A percentile compares a stretch with the other conserved stretches of the same genome.
These are phyloP conservation scores for Ruditapes philippinarum DNA, from an alignment of 1,140 invertebrate genomes.

Conservation along the genomic window DNA sequence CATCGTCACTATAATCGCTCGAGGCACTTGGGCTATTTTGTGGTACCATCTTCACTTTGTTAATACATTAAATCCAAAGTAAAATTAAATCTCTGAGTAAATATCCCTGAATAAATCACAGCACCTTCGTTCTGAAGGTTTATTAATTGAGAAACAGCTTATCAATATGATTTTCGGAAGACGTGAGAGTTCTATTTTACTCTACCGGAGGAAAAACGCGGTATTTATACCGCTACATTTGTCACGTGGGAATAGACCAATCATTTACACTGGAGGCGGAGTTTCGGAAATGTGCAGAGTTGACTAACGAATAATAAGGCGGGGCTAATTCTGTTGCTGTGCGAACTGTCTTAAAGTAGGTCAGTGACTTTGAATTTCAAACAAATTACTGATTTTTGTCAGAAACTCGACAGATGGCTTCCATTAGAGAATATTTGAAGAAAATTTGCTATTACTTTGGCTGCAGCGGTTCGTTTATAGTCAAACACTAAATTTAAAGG, in stretches of 20 bases:
- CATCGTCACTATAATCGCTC: constrained; percentile 55
- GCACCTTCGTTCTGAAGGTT: constrained; percentile 29
- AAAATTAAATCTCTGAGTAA: constrained; percentile 56
- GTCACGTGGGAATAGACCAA: constrained; percentile 16
- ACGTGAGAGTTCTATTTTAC: constrained; percentile 12
- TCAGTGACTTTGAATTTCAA: constrained; percentile 47
- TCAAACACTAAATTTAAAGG: not conserved
- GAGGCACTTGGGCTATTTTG: constrained; percentile 72
- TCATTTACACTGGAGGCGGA: not conserved
- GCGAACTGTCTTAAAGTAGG: constrained; percentile 40
- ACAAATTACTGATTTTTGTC: constrained; percentile 44
- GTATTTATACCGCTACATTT: not conserved
- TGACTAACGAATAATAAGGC: constrained; percentile 48
- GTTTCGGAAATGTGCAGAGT: not conserved
- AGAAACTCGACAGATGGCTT: constrained; percentile 64
- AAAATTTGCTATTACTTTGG: not conserved
- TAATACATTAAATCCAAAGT: constrained; percentile 65
- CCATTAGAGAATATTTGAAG: constrained; percentile 38
- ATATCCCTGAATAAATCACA: constrained; percentile 51
- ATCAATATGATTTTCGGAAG: not conserved
- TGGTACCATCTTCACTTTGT: constrained; percentile 73
- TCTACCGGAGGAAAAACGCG: not conserved
- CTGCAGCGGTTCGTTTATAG: not conserved
- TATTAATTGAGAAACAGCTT: not conserved
- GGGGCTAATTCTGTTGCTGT: constrained; percentile 59